A percentile compares a stretch with the other conserved stretches of the same genome.
Conservation (phyloP, 2,113 vertebrate genomes). For the Ammospiza nelsoni region DNA sequence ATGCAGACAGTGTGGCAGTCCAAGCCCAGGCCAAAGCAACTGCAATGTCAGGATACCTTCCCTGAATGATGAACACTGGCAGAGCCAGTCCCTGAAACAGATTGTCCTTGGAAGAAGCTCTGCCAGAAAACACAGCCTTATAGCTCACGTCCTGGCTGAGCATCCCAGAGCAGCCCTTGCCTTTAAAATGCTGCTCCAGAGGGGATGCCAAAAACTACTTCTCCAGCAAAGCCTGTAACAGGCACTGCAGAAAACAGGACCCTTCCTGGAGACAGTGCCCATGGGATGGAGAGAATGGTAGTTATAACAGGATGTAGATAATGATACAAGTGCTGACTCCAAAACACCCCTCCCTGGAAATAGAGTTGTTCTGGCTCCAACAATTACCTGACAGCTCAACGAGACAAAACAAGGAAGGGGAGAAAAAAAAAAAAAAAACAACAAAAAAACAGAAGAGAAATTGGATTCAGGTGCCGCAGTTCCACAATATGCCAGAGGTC, state of each 20-base stretch:
- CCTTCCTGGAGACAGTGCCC: background rate
- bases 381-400: constrained; percentile 44
- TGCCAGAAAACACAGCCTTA: constrained; percentile 11
- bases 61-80: background rate
- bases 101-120: background rate
- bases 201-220: background rate
- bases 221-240: background rate
- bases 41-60: background rate
- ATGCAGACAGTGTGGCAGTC: background rate
- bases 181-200: background rate
- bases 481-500: constrained; percentile 57
- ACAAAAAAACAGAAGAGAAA: background rate
- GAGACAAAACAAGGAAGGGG: background rate
- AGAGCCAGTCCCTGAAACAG: background rate
- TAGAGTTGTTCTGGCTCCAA: constrained; percentile 5
- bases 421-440: accelerated
- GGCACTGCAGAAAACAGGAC: background rate
- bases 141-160: background rate
- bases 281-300: background rate
- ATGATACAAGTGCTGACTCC: background rate
- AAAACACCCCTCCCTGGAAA: background rate
- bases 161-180: background rate
- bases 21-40: background rate
- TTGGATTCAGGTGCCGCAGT: constrained; percentile 44
- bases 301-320: background rate